Conservation (phyloP, 2,888 invertebrate species). For the Hydriomena furcata region DNA sequence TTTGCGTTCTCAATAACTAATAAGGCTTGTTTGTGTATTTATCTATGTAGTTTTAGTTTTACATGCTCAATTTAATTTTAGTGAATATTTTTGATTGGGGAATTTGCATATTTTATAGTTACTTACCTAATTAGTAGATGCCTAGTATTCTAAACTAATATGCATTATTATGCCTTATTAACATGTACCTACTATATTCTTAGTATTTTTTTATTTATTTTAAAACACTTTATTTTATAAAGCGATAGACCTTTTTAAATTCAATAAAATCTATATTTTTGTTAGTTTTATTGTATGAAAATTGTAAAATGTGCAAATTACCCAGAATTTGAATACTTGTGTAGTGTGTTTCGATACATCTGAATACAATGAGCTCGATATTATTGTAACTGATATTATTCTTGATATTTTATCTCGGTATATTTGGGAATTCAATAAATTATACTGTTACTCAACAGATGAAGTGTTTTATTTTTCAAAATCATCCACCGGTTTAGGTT, state of each 20-base stretch:
- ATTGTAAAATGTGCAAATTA: constrained; percentile 12
- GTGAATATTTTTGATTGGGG: not conserved
- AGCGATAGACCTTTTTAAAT: no score
- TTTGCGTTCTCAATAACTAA: not conserved
- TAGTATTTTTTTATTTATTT: no score
- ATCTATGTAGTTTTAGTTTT: constrained; percentile 31
- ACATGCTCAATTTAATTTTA: constrained; percentile 37
- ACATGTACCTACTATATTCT: no score
- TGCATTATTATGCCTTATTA: no score
- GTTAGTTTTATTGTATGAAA: constrained; percentile 10
- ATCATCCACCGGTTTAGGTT: no score
- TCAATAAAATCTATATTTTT: no score
- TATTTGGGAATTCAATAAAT: constrained; percentile 80
- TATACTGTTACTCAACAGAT: constrained; percentile 74
- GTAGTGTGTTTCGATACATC: constrained; percentile 22
- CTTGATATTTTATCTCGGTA: constrained; percentile 73
- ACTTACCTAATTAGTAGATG: no score
- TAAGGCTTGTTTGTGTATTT: constrained; percentile 11
- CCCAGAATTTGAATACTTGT: not conserved
- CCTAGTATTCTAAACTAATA: no score
- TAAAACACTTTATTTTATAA: no score
- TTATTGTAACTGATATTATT: constrained; percentile 51
- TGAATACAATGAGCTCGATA: constrained; percentile 33
- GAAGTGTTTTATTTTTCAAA: constrained; percentile 31
- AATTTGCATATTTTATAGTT: constrained; percentile 17